Base-by-base conservation (phyloP, 2,113 vertebrate species). In the Paratilapia polleni region DNA sequence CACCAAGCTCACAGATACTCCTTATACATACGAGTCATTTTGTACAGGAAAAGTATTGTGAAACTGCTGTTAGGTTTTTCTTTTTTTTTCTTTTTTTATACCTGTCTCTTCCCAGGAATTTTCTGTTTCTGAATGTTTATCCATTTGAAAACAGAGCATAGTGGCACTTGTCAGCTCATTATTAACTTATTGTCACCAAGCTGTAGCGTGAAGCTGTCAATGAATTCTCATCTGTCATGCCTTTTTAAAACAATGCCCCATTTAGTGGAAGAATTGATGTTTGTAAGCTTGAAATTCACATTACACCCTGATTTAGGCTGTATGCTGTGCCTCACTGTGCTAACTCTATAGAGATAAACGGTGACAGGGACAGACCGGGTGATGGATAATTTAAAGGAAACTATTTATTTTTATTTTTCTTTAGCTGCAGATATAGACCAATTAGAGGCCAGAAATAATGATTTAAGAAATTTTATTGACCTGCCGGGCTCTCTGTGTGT, bases 361-460 rank as follows among this genome's bases (percentile, higher is more conserved):
- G 17, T 5, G 9, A 62, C 66, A 4, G 15, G 36, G 5, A 41
- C 1, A 2, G 17, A 68, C 8, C 58, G 36, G 15, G 14, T 81
- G 63, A 84, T 38, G 28, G 58, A 74, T 83, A 58, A 28, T 43
- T 73, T 59, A 1, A 26, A 47, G 59, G 59, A 60, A 82, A 68
- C 24, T 0, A 17, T 17, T 36, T 36, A 3, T 36, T n/a, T 14
- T 7, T 49, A 4, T 66, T 26, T 49, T 4, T 74, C 75, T 82
- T 74, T 36, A 76, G 7, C 9, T 34, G n/a, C 10, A 2, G 1
- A 14, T 78, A 34, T 70, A 22, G 26, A 6, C 17, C 79, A 73
- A 58, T 83, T 74, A 80, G 58, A 78, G 22, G 60, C 62, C 47
- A 76, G 63, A 52, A 36, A 24, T 54, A 63, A 85, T 36, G 64